Conservation (phyloP, 2,888 invertebrate genomes). For the Troides helena region DNA sequence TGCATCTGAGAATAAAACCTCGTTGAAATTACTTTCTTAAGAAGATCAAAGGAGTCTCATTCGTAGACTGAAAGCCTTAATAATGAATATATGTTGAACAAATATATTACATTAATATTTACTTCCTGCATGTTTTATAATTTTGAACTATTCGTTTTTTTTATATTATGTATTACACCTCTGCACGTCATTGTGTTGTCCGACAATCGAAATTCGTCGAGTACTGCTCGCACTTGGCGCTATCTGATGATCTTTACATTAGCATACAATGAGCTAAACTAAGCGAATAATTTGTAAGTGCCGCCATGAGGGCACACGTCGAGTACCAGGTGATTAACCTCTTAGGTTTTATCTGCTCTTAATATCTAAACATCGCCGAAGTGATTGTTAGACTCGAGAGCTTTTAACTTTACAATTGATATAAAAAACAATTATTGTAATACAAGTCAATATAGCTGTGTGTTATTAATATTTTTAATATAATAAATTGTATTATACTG, state of each 20-base stretch:
- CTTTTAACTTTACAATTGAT: constrained; percentile 7
- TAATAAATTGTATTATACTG: neutral
- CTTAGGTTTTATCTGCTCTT: constrained; percentile 57
- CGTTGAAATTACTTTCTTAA: too few species aligned
- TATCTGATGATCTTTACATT: constrained; percentile 59
- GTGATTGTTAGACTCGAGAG: constrained; percentile 9
- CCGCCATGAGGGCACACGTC: constrained; percentile 52
- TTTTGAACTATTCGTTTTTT: neutral
- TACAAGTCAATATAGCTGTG: neutral
- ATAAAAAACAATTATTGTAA: neutral
- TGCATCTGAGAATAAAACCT: too few species aligned
- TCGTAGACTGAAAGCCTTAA: too few species aligned
- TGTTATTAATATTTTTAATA: neutral
- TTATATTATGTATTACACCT: neutral
- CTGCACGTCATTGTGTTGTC: neutral
- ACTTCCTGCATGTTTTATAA: too few species aligned
- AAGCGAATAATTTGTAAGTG: constrained; percentile 63
- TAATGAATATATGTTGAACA: too few species aligned
- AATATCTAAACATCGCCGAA: constrained; percentile 37
- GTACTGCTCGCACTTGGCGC: constrained; percentile 47
- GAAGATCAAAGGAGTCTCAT: too few species aligned
- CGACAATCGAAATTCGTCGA: constrained; percentile 35
- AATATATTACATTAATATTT: too few species aligned
- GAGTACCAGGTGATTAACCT: constrained; percentile 60
- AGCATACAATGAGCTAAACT: constrained; percentile 62